These are phyloP conservation scores for Galemys pyrenaicus DNA, from an alignment of 2,113 vertebrate genomes.

Conservation along the genomic window DNA sequence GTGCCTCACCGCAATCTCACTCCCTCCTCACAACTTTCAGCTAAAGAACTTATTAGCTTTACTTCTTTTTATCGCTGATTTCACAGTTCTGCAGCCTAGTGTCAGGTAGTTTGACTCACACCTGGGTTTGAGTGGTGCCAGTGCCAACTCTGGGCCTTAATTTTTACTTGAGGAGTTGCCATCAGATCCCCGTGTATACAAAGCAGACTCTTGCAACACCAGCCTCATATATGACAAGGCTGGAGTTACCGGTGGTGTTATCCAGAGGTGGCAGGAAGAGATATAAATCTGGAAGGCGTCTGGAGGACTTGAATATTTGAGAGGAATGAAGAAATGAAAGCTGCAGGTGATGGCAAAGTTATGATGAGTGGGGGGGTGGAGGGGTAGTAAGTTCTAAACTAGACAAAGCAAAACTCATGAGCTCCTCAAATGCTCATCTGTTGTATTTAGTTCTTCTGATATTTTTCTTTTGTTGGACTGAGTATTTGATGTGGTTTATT, in stretches of 20 bases:
- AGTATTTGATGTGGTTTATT: constrained; percentile 34
- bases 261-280: background rate
- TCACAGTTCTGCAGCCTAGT: background rate
- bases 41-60: no score
- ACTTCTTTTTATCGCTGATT: no score
- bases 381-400: background rate
- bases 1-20: no score
- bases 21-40: no score
- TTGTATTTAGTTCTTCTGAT: background rate
- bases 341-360: no score
- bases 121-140: background rate
- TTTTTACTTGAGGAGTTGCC: background rate
- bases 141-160: background rate
- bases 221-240: no score
- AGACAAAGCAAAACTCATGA: no score
- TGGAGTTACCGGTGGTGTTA: background rate
- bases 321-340: no score
- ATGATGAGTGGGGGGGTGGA: no score
- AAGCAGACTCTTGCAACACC: background rate
- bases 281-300: no score
- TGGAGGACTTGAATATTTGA: background rate
- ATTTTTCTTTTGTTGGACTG: background rate
- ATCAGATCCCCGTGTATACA: background rate
- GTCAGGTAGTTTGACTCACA: background rate
- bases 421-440: background rate